Base-by-base conservation (phyloP, 2,797 vertebrate genomes). In the Acanthiza pusilla region DNA sequence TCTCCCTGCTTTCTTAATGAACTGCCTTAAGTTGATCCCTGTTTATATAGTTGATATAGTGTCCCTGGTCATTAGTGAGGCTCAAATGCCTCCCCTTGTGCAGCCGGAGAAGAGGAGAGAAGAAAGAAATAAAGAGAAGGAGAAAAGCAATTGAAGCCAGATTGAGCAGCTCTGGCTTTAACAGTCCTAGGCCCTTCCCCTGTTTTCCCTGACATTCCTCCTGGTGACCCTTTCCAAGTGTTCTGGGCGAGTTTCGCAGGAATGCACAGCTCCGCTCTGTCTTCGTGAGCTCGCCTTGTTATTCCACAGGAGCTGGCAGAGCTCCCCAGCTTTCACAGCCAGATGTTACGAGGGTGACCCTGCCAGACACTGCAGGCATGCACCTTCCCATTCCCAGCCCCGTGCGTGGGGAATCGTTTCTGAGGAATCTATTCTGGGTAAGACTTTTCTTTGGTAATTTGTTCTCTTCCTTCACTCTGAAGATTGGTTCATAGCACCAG, bases 301-400 rank as follows among this genome's bases (percentile, higher is more conserved):
- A 51, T 58, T 95, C 51, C 20, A 36, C 17, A 53, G 75, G 63
- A 87, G 68, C 29, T 97, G 96, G 94, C 96, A 83, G 54, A 63
- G 90, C 86, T 71, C 45, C 42, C 55, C 90, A 16, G 67, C 77
- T 85, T 96, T 97, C 96, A 95, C 96, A 96, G 97, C 96, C 97
- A 97, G 96, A 96, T 97, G 96, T 97, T 92, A 91, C 22, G 1
- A 70, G 91, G 18, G 85, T 93, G 94, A 96, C 94, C 96, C 93
- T 90, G 95, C 91, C 96, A 95, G 96, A 80, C 91, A 83, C 96
- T 77, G 83, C 77, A 21, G 73, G 78, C 50, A 20, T 73, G 75
- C 89, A 88, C 79, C 95, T 84, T 85, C 93, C 96, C 60, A 0
- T 27, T 67, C 95, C 58, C 93, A 92, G 79, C 63, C 94, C 75